Conservation (phyloP, 1,140 invertebrate genomes). For the Dysdera silvatica region DNA sequence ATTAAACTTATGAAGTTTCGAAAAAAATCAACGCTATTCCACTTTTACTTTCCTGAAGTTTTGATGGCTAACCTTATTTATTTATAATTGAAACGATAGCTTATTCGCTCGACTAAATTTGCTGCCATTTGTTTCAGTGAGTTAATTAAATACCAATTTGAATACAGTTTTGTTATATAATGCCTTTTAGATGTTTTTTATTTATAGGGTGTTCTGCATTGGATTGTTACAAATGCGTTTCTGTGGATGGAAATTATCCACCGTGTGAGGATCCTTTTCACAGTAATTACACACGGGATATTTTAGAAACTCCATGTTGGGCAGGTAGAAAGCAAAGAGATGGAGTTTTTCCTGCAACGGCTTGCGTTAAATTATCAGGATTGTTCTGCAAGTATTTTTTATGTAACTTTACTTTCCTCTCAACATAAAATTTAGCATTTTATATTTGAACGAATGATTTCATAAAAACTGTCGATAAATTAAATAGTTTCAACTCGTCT, state of each 20-base stretch:
- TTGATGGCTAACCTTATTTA: too few relatives aligned
- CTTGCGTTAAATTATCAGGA: slow-evolving; percentile 89
- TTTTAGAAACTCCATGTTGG: slow-evolving; percentile 83
- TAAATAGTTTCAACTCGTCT: neutral
- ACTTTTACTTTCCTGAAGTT: too few relatives aligned
- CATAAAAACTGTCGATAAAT: neutral
- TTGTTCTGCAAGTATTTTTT: slow-evolving; percentile 69
- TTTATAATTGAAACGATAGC: too few relatives aligned
- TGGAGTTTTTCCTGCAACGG: slow-evolving; percentile 90
- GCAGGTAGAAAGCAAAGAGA: slow-evolving; percentile 82
- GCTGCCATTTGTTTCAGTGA: too few relatives aligned
- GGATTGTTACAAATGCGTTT: slow-evolving; percentile 94
- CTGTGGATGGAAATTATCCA: slow-evolving; percentile 73
- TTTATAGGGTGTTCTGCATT: slow-evolving; percentile 50
- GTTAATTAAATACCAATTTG: too few relatives aligned
- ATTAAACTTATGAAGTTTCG: too few relatives aligned
- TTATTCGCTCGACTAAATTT: too few relatives aligned
- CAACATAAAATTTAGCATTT: too few relatives aligned
- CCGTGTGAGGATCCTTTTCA: slow-evolving; percentile 95
- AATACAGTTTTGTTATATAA: neutral
- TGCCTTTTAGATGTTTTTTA: neutral
- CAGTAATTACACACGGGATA: slow-evolving; percentile 73
- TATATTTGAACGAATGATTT: too few relatives aligned
- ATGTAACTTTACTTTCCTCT: too few relatives aligned
- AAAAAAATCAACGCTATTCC: too few relatives aligned